These are phyloP conservation scores for Triplophysa yarkandensis DNA, from an alignment of 2,797 vertebrate species.

Conservation along the genomic window DNA sequence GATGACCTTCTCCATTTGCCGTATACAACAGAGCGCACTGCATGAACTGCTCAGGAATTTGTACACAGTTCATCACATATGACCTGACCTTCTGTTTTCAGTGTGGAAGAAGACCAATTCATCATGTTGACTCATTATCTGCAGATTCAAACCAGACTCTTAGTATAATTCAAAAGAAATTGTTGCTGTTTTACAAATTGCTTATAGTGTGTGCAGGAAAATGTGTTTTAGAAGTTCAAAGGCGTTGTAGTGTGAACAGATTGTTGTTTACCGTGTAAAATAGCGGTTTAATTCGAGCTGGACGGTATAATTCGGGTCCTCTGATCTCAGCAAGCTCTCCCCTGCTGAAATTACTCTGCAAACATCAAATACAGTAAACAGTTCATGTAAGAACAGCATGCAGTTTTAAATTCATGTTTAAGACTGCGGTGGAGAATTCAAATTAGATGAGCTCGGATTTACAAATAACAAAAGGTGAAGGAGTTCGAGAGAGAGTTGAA, in stretches of 20 bases:
- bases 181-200: neutral
- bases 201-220: neutral
- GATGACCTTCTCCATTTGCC: neutral
- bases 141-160: constrained; percentile 4
- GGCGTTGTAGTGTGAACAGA: neutral
- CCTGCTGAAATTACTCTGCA: constrained; percentile 9
- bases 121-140: neutral
- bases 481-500: neutral
- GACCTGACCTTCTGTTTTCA: neutral
- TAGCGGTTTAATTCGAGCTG: constrained; percentile 16
- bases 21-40: neutral
- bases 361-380: constrained; percentile 32
- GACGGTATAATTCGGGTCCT: constrained; percentile 4
- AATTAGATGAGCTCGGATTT: constrained; percentile 9
- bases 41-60: neutral
- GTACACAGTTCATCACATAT: constrained; percentile 1
- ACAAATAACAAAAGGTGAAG: neutral
- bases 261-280: constrained; percentile 23
- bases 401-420: constrained; percentile 22
- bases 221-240: constrained; percentile 16
- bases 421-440: constrained; percentile 19
- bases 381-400: constrained; percentile 5
- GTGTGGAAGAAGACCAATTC: neutral
- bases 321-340: constrained; percentile 14
- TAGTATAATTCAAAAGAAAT: neutral